Evolutionary conservation across 2,797 vertebrate genomes (phyloP).

Genomic region (Siniperca undulata): DNA sequence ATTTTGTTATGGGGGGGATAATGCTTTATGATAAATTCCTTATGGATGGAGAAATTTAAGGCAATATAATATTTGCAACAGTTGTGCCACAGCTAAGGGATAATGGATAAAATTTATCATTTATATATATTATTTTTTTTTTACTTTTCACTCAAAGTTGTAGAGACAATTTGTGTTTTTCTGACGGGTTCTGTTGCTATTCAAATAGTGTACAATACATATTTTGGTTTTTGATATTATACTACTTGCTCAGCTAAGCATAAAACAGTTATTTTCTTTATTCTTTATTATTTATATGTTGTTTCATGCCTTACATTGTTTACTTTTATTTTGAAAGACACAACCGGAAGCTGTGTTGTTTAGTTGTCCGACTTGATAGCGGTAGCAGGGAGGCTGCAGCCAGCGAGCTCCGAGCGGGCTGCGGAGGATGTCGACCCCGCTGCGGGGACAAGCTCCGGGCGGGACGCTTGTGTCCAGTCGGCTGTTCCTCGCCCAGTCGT

Average conservation of each 20-base stretch:
- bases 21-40: not conserved
- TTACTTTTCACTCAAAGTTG: not conserved
- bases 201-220: not conserved
- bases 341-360: slow-evolving; percentile 20
- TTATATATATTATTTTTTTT: too few species aligned
- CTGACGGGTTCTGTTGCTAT: not conserved
- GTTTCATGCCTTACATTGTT: too few species aligned
- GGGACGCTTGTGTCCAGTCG: slow-evolving; percentile 65
- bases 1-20: not conserved
- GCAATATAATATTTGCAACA: not conserved
- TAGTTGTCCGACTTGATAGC: not conserved
- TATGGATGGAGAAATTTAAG: too few species aligned
- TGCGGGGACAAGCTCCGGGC: slow-evolving; percentile 75
- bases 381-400: slow-evolving; percentile 10
- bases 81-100: too few species aligned
- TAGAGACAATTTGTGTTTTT: too few species aligned
- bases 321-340: slow-evolving; percentile 59
- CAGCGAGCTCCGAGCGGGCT: slow-evolving; percentile 63
- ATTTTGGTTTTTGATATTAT: too few species aligned
- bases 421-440: slow-evolving; percentile 75
- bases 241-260: too few species aligned
- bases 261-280: too few species aligned
- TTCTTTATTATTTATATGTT: not conserved
- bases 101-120: too few species aligned
- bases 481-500: slow-evolving; percentile 36